Percentiles rank a stretch among this genome's conserved stretches.
Conservation (phyloP, 35 echinoderm and acorn worm species). For the Ophiothrix spiculata region DNA sequence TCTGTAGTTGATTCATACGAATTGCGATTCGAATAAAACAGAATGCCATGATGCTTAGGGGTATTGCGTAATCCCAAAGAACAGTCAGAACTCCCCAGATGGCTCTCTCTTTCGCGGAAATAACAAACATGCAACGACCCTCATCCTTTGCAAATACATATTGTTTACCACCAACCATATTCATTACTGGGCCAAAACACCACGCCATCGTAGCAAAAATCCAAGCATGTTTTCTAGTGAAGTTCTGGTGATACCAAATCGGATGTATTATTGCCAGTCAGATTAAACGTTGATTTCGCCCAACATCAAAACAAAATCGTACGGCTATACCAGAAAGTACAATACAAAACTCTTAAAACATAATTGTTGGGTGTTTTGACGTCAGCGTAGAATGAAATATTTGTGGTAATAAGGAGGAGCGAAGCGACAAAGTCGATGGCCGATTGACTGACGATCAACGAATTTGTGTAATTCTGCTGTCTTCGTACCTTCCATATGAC, state of each 20-base stretch:
- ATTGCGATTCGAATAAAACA: conserved; percentile 52
- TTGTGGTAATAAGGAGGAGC: conserved; percentile 26
- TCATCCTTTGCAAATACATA: background rate
- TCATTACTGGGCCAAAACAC: background rate
- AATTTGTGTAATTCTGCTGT: conserved; percentile 38
- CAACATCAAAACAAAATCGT: conserved; percentile 45
- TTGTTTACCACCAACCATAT: background rate
- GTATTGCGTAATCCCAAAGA: conserved; percentile 71
- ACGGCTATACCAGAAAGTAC: conserved; percentile 46
- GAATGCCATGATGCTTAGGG: conserved; percentile 60
- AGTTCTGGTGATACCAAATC: conserved; percentile 43
- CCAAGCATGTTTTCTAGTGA: conserved; percentile 37
- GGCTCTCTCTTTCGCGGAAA: conserved; percentile 3
- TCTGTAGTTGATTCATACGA: conserved; percentile 12
- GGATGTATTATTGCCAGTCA: conserved; percentile 67
- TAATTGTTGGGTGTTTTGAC: background rate
- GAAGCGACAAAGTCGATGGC: conserved; percentile 47
- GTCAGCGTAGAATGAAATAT: background rate
- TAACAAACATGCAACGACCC: background rate
- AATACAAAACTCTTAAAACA: conserved; percentile 12
- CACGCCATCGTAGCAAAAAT: conserved; percentile 38
- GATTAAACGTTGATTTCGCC: conserved; percentile 67
- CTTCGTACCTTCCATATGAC: conserved; percentile 27
- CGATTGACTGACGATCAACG: conserved; percentile 45
- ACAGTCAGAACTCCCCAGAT: conserved; percentile 23